phyloP scores from a whole-genome alignment of 2,888 invertebrate species.

The Drosophila vallismaia region DNA sequence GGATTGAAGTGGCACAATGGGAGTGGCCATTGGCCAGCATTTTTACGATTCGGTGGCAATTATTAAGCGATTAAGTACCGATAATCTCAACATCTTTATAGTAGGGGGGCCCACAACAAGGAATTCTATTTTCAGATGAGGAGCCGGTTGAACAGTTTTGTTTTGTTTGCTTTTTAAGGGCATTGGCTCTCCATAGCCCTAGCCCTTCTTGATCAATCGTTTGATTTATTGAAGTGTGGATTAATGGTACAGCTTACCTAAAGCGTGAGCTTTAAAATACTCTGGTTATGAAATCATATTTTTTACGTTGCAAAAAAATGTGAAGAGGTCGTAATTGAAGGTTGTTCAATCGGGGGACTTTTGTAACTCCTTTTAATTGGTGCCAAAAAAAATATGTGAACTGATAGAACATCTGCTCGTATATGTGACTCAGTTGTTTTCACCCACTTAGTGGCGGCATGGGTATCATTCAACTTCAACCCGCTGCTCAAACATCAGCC shows the following conservation, averaged over 20 bases:
- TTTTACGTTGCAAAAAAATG: constrained; percentile 4
- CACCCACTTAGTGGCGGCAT: constrained; percentile 12
- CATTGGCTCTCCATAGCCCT: constrained; percentile 10
- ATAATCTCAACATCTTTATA: constrained; percentile 46
- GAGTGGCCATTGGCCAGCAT: constrained; percentile 2
- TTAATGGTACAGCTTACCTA: not conserved
- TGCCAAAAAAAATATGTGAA: not conserved
- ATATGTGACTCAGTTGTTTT: constrained; percentile 44
- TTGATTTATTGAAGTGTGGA: constrained; percentile 18
- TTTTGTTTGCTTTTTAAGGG: constrained; percentile 15
- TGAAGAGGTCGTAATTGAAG: constrained; percentile 13
- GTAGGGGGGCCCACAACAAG: constrained; percentile 1
- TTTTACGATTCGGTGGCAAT: constrained; percentile 33
- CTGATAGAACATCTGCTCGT: no score
- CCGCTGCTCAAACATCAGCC: constrained; percentile 46
- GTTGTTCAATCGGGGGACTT: constrained; percentile 33
- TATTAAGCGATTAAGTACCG: constrained; percentile 43
- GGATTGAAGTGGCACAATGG: constrained; percentile 7
- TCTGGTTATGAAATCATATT: constrained; percentile 9
- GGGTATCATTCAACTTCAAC: constrained; percentile 40
- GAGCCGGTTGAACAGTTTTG: constrained; percentile 17
- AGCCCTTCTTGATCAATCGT: not conserved
- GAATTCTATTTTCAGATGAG: constrained; percentile 22
- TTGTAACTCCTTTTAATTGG: constrained; percentile 3
- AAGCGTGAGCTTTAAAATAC: not conserved